Evolutionary conservation across 2,113 vertebrate genomes (phyloP), one percentile per base, ranked within the genome.

Genomic region (Vombatus ursinus): DNA sequence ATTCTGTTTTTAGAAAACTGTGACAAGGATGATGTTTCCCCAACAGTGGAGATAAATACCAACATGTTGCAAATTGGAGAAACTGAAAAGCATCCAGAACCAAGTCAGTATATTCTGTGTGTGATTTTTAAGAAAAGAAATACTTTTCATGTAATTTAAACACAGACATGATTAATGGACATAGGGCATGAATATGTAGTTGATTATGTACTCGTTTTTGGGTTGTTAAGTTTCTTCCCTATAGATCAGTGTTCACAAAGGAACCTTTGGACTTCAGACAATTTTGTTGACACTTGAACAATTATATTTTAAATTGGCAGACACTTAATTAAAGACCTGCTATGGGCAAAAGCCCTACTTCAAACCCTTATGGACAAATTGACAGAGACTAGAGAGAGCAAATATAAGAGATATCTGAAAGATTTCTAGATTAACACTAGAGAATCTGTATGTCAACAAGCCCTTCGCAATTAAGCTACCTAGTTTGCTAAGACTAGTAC

Each of bases 1-100:
- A 24, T 95, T 98, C 37, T 98, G 51, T 97, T 95, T 98, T 98
- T 94, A 99, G 99, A 96, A 98, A 98, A 95, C 95, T 94, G 2
- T 97, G 98, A 98, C 96, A 97, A 95, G 97, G 98, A 98, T 52
- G 96, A 98, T 52, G 96, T 91, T 92, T 97, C 96, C 77, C 92
- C 98, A 95, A 97, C 96, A 47, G 26, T 98, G 90, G 94, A 93
- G 0, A 97, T 93, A 97, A 98, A 92, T 91, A 11, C 91, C 94
- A 96, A 52, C 96, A 95, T 94, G 91, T 96, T 98, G 95, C 98
- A 98, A 37, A 91, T 1, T 95, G 98, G 96, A 97, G 98, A 98
- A 96, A 98, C 98, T 84, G 9, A 96, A 96, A 98, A 98, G 94
- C 89, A 97, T 50, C 94, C 96, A 92, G 97, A 97, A 31, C 49